These are phyloP conservation scores for Panurus biarmicus DNA, from an alignment of 2,113 vertebrate species.

Conservation along the genomic window DNA sequence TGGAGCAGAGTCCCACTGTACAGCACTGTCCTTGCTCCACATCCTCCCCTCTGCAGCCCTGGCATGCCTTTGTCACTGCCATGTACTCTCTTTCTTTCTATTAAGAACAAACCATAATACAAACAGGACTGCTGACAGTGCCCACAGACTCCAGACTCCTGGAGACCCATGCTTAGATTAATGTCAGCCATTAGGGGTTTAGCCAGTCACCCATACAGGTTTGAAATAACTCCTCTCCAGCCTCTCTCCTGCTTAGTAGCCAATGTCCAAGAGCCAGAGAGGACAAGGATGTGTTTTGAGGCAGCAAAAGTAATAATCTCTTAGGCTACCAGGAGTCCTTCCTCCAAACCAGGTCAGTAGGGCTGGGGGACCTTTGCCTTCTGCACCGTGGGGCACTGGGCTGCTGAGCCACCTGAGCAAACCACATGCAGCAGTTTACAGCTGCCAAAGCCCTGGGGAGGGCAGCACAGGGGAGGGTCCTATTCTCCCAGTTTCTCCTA, in stretches of 20 bases:
- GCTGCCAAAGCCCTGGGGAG: background rate
- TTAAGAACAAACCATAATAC: background rate
- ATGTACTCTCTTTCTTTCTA: background rate
- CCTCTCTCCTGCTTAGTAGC: background rate
- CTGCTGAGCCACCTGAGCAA: background rate
- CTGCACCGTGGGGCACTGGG: rapidly evolving
- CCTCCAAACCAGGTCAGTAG: background rate
- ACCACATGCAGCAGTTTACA: background rate
- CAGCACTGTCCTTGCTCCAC: background rate
- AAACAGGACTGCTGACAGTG: background rate
- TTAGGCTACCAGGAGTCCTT: background rate
- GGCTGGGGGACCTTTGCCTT: background rate
- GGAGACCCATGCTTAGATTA: background rate
- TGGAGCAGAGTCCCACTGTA: rapidly evolving
- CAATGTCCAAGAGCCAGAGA: background rate
- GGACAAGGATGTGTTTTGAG: background rate
- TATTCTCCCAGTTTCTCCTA: background rate
- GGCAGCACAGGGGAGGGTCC: background rate
- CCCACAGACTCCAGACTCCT: background rate
- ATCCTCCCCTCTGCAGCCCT: background rate
- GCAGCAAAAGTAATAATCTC: background rate
- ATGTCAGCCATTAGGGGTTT: background rate
- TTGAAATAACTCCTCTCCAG: background rate
- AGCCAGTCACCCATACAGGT: background rate
- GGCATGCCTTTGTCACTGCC: background rate